phyloP scores from a whole-genome alignment of 2,797 vertebrate species.

The Spinus pinus region DNA sequence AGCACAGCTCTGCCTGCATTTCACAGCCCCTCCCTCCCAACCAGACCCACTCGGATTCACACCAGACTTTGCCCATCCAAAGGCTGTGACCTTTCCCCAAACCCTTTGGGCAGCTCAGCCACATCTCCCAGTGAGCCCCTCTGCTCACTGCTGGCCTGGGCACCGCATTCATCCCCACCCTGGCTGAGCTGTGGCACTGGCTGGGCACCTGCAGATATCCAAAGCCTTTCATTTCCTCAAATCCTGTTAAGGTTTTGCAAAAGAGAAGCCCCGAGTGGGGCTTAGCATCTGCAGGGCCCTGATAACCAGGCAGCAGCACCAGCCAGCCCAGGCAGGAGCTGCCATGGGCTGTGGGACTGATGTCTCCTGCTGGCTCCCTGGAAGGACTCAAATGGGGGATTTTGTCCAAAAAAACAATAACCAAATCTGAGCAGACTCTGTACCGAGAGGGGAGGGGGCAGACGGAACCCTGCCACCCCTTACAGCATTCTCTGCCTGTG shows the following conservation, averaged over 20 bases:
- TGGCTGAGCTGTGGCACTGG: not conserved
- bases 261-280: conserved; percentile 30
- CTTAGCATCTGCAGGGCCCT: conserved; percentile 35
- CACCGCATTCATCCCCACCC: fast-evolving
- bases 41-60: fast-evolving
- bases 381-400: not conserved
- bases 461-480: fast-evolving
- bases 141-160: not conserved
- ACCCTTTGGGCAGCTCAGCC: not conserved
- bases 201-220: conserved; percentile 21
- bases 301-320: not conserved
- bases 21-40: not conserved
- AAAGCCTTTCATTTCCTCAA: conserved; percentile 43
- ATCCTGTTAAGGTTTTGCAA: conserved; percentile 51
- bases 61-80: fast-evolving
- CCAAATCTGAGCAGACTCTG: not conserved
- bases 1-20: not conserved
- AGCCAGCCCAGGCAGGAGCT: not conserved
- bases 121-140: fast-evolving
- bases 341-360: not conserved
- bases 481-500: not conserved
- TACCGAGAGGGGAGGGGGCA: not conserved
- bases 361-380: not conserved
- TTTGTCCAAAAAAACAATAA: not conserved
- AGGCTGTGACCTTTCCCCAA: not conserved